Percentiles rank a stretch among this genome's conserved stretches.
These are phyloP conservation scores for Pachycephala philippinensis DNA, from an alignment of 2,113 vertebrate species.

Conservation along the genomic window DNA sequence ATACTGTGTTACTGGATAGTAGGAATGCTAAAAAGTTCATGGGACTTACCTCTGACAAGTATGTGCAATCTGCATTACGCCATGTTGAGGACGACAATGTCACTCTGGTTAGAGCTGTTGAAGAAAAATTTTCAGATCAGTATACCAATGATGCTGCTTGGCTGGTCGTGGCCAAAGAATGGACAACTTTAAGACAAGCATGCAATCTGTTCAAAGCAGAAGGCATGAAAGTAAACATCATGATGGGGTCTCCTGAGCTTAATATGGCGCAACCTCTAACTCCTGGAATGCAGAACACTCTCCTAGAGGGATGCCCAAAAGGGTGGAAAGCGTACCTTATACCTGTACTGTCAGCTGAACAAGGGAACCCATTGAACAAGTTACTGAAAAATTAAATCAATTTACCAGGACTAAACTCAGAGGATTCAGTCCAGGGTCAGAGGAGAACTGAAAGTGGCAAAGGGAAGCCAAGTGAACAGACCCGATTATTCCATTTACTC, in stretches of 20 bases:
- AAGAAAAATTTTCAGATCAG: not conserved
- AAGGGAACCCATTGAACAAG: not conserved
- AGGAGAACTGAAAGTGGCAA: too few species aligned
- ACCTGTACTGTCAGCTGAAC: not conserved
- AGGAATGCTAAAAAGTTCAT: not conserved
- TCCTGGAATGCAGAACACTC: not conserved
- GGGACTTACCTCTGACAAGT: not conserved
- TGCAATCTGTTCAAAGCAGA: not conserved
- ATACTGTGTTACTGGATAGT: not conserved
- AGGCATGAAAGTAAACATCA: not conserved
- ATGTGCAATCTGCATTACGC: not conserved
- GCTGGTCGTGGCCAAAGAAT: not conserved
- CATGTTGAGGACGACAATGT: not conserved
- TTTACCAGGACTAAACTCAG: not conserved
- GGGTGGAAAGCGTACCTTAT: not conserved
- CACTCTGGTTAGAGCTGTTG: not conserved
- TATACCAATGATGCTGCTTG: not conserved
- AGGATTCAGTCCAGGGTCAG: not conserved
- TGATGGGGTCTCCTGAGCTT: not conserved
- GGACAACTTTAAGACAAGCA: not conserved
- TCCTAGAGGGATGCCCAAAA: not conserved
- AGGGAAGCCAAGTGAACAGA: not conserved
- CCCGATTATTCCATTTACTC: not conserved
- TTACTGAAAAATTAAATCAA: not conserved
- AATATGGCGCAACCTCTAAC: not conserved